Percentiles rank a stretch among this genome's conserved stretches.
phyloP scores from a whole-genome alignment of 1,140 invertebrate species.

The Anoplophora glabripennis region DNA sequence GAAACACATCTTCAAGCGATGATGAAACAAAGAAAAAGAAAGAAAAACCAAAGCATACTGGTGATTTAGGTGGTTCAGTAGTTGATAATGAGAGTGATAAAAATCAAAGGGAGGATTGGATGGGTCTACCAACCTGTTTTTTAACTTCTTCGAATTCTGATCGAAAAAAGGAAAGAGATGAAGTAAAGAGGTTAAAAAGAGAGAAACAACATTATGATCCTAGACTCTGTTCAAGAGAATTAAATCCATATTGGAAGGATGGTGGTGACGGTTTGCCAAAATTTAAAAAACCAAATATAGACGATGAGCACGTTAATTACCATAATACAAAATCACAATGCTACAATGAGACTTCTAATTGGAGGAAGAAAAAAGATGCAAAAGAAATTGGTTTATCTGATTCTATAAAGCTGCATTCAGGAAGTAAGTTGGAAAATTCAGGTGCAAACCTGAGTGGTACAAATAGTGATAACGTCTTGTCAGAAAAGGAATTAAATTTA shows the following conservation, averaged over 20 bases:
- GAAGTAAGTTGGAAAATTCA: neutral
- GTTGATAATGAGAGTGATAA: neutral
- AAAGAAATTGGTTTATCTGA: neutral
- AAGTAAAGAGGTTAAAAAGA: slow-evolving; percentile 33
- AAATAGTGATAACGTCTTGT: slow-evolving; percentile 19
- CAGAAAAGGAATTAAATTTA: slow-evolving; percentile 83
- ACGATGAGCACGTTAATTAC: slow-evolving; percentile 14
- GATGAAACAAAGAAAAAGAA: neutral
- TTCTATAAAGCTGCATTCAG: neutral
- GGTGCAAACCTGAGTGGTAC: neutral
- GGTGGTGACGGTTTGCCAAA: slow-evolving; percentile 78
- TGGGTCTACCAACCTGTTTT: slow-evolving; percentile 50
- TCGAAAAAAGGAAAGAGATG: slow-evolving; percentile 38
- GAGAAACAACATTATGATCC: slow-evolving; percentile 64
- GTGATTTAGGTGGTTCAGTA: neutral
- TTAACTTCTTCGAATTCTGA: slow-evolving; percentile 45
- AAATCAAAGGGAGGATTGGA: slow-evolving; percentile 52
- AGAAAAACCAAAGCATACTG: neutral
- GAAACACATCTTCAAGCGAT: slow-evolving; percentile 1
- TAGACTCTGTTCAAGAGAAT: slow-evolving; percentile 69
- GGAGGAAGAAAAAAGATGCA: slow-evolving; percentile 29
- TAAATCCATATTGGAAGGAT: slow-evolving; percentile 92
- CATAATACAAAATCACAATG: slow-evolving; percentile 18
- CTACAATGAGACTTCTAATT: slow-evolving; percentile 33
- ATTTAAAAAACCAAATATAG: slow-evolving; percentile 53